Evolutionary conservation across 2,888 invertebrate genomes (phyloP).

Genomic region (Sphaerophoria rueppellii): DNA sequence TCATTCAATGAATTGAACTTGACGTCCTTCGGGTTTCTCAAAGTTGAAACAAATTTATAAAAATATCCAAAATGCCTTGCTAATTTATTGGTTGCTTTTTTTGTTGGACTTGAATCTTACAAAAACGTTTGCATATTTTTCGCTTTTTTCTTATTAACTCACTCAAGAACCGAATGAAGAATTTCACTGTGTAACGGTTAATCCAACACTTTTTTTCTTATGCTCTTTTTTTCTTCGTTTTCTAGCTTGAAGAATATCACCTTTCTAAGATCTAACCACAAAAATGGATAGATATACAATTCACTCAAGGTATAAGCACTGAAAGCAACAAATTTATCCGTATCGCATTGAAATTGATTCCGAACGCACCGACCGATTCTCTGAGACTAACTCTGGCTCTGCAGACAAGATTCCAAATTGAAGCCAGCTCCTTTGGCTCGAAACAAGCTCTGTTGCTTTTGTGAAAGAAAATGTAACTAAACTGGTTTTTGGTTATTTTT

Average conservation of each 20-base stretch:
- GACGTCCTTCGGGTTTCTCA: slow-evolving; percentile 59
- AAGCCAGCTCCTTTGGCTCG: slow-evolving; percentile 12
- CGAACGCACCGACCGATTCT: slow-evolving; percentile 63
- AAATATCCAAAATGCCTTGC: slow-evolving; percentile 50
- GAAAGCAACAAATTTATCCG: slow-evolving; percentile 29
- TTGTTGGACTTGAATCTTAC: slow-evolving; percentile 2
- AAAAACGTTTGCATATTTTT: slow-evolving; percentile 21
- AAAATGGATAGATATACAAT: slow-evolving; percentile 30
- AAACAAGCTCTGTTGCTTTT: slow-evolving; percentile 41
- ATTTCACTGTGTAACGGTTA: slow-evolving; percentile 57
- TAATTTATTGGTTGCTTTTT: not conserved
- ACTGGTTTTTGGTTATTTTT: slow-evolving; percentile 57
- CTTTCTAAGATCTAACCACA: slow-evolving; percentile 55
- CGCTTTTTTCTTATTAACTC: slow-evolving; percentile 21
- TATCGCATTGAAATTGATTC: slow-evolving; percentile 39
- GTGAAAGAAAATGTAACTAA: slow-evolving; percentile 62
- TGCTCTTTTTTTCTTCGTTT: slow-evolving; percentile 46
- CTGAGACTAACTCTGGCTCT: slow-evolving; percentile 54
- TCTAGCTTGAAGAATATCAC: slow-evolving; percentile 28
- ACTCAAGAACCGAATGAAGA: slow-evolving; percentile 5
- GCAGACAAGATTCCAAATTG: slow-evolving; percentile 13
- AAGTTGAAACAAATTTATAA: slow-evolving; percentile 44
- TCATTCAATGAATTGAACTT: slow-evolving; percentile 66
- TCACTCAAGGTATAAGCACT: slow-evolving; percentile 37
- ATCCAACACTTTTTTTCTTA: slow-evolving; percentile 34